Base-by-base conservation (phyloP, 2,113 vertebrate genomes). In the Solenodon paradoxus region DNA sequence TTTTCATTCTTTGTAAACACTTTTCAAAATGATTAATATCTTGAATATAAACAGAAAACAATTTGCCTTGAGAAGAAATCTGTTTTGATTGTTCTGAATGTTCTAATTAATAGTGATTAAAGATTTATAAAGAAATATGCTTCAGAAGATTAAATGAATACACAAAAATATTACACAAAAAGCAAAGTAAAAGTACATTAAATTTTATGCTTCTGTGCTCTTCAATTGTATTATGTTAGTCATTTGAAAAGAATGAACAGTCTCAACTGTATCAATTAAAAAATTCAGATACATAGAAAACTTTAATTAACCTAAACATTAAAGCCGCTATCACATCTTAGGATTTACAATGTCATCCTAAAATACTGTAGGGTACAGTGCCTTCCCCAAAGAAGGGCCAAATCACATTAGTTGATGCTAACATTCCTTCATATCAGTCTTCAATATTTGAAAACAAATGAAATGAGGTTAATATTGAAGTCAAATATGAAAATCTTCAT, bases 21-120 rank as follows among this genome's bases (percentile, higher is more conserved):
- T 22, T 92, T 95, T 90, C 49, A 88, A 63, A 74, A 90, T 84
- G 9, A 90, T 83, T 30, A 85, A 66, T 49, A 88, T 91, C 9
- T 69, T 68, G 11, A 10, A 92, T 69, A 51, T 24, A 24, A 94
- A 82, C 38, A 93, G 77, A 83, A n/a, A 95, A 90, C 6, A 71
- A 69, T 79, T 92, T 92, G 15, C 53, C 19, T 93, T 49, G n/a
- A 80, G 55, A 94, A 92, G 2, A 85, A 91, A 68, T 66, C 69
- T 87, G 4, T 64, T 64, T 80, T 89, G 87, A 92, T 80, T 87
- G 57, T n/a, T n/a, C 7, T 47, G 88, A 95, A 83, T 78, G 35
- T 75, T 90, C 35, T 26, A 84, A 75, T 74, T 80, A 96, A 72
- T 40, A 74, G 35, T 89, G 57, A 85, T 55, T 81, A 20, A 80